phyloP scores from a whole-genome alignment of 2,113 vertebrate genomes.

The Athene noctua region DNA sequence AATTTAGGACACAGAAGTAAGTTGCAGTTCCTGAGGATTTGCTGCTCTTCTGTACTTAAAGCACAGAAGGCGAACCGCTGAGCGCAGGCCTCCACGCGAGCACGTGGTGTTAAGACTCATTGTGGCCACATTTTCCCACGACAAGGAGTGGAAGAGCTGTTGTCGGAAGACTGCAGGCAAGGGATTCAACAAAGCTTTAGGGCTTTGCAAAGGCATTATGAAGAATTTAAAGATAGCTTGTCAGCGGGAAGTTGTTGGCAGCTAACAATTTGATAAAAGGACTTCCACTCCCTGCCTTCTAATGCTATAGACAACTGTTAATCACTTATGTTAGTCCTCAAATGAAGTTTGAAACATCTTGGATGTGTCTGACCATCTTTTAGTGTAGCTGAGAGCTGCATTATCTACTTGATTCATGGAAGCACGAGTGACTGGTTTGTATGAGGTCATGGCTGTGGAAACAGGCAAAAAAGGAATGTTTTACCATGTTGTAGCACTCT shows the following conservation, averaged over 20 bases:
- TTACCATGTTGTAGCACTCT: background rate
- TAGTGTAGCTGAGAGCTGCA: background rate
- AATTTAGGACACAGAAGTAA: rapidly evolving
- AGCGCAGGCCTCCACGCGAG: rapidly evolving
- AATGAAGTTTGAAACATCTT: constrained; percentile 58
- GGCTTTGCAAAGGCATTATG: constrained; percentile 43
- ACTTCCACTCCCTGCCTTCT: constrained; percentile 48
- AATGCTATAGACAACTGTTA: constrained; percentile 59
- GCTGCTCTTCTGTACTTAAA: background rate
- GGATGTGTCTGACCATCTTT: constrained; percentile 36
- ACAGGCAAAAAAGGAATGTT: background rate
- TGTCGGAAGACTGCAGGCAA: background rate
- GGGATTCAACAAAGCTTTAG: constrained; percentile 13
- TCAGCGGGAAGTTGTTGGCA: constrained; percentile 50
- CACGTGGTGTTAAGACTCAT: rapidly evolving
- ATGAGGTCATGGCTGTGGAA: background rate
- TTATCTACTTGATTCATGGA: background rate
- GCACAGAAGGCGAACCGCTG: background rate
- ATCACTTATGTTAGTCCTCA: constrained; percentile 63
- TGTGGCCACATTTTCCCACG: background rate
- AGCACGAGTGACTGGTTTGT: background rate
- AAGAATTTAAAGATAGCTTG: constrained; percentile 43
- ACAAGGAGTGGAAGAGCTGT: background rate
- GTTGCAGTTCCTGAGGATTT: rapidly evolving
- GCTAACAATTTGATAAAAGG: constrained; percentile 56